Percentiles rank a stretch among this genome's conserved stretches.
Conservation (phyloP, 1,140 invertebrate species). For the Nomia melanderi region DNA sequence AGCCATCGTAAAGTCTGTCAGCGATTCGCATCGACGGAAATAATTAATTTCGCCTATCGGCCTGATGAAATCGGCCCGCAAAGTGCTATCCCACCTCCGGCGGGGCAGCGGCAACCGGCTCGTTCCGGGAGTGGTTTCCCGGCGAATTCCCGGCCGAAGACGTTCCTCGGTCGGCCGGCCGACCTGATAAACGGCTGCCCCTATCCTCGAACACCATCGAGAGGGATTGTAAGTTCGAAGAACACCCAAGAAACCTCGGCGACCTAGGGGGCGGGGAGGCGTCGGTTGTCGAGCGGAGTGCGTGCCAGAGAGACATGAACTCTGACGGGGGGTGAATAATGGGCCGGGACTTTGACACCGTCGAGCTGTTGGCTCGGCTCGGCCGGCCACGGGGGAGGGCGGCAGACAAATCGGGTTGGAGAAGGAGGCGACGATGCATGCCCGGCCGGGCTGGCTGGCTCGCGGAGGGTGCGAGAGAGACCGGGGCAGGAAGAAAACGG, state of each 20-base stretch:
- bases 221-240: constrained; percentile 19
- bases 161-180: constrained; percentile 1
- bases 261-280: neutral
- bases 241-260: neutral
- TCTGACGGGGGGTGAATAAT: constrained; percentile 66
- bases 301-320: constrained; percentile 69
- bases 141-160: neutral
- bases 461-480: neutral
- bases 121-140: neutral
- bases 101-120: neutral
- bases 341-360: constrained; percentile 65
- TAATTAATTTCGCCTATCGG: constrained; percentile 27
- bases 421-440: neutral
- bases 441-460: neutral
- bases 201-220: constrained; percentile 26
- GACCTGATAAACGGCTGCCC: constrained; percentile 29
- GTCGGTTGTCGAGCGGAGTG: constrained; percentile 43
- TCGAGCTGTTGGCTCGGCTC: constrained; percentile 41
- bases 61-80: constrained; percentile 4
- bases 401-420: neutral
- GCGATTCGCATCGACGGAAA: constrained; percentile 27
- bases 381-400: neutral
- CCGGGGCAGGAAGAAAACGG: constrained; percentile 1
- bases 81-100: neutral
- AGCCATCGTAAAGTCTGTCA: constrained; percentile 22